Conservation (phyloP, 2,888 invertebrate species). For the Acanthosepion lycidas region DNA sequence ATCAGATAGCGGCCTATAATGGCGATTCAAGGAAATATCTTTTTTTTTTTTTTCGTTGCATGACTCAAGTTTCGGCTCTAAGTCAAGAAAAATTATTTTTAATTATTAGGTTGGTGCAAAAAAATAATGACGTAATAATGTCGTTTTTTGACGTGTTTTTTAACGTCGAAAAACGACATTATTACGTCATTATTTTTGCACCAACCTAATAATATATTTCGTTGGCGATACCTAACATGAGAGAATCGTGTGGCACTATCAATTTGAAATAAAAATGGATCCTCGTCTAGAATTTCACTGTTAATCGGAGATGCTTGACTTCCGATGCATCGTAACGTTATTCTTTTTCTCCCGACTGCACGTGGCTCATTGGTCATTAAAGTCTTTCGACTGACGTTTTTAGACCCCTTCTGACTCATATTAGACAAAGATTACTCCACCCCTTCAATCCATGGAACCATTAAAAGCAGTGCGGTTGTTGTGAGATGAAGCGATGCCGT, state of each 20-base stretch:
- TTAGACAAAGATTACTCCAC: neutral
- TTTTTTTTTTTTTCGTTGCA: too few species aligned
- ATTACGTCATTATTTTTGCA: too few species aligned
- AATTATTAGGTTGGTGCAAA: too few species aligned
- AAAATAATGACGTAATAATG: too few species aligned
- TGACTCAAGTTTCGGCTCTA: too few species aligned
- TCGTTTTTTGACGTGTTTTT: too few species aligned
- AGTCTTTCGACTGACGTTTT: neutral
- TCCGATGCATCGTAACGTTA: neutral
- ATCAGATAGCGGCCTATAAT: too few species aligned
- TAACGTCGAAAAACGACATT: too few species aligned
- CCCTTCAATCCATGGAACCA: neutral
- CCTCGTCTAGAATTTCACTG: neutral
- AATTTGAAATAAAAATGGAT: neutral
- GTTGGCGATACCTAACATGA: too few species aligned
- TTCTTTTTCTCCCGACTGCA: neutral
- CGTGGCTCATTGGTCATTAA: neutral
- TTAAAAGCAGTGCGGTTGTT: neutral
- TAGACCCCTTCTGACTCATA: neutral
- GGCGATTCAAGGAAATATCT: too few species aligned
- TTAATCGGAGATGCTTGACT: neutral
- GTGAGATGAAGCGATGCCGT: neutral
- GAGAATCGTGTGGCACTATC: neutral
- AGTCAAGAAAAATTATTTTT: too few species aligned
- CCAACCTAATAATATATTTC: too few species aligned